Base-by-base conservation (phyloP, 37 sponge, comb jelly and placozoan genomes). In the Geodia barretti region DNA sequence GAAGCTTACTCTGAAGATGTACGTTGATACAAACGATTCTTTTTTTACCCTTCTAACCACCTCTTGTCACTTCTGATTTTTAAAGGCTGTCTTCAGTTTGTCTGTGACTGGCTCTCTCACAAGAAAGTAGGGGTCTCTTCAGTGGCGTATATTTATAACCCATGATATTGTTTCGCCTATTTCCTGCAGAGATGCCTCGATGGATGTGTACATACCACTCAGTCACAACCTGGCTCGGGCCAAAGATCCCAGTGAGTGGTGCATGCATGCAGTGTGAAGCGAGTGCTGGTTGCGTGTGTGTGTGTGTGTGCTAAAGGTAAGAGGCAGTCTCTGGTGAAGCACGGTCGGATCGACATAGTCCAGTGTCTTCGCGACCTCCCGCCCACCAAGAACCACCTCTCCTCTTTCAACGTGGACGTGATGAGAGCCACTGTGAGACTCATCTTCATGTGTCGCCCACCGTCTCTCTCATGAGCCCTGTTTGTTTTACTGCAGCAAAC, bases 1-100 rank as follows among this genome's bases (percentile, higher is more conserved):
- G 82, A 80, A 34, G 90, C 90, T 1, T 90, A 90, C 41, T 60
- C 76, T 35, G 58, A 80, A 62, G 81, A 84, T 24, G 90, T 85
- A 81, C 75, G 84, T 42, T 23, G 31, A 38, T 24, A 41, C 32
- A 31, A 31, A 21, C 39, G 11, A 8, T 36, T 39, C 39, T 4
- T 70, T 7, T 39, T 38, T 21, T 70, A 20, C 28, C 23, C 28
- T 17, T 59, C 20, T 33, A 62, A 23, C 24, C 24, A 26, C 8
- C 38, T 47, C 11, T 11, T 24, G 1, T 41, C 1, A 26, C 30
- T 1, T 1, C 60, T 20, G 31, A 21, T 67, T 42, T 38, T 47
- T 14, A 47, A 47, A 47, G 34, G 69, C 14, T 3, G 30, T 5
- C 34, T 68, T 5, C 54, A 47, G 54, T 47, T 14, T 47, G 14